Evolutionary conservation across 2,797 vertebrate species (phyloP), one percentile per base, ranked within the genome.

Genomic region (Schizopygopsis pylzovi): DNA sequence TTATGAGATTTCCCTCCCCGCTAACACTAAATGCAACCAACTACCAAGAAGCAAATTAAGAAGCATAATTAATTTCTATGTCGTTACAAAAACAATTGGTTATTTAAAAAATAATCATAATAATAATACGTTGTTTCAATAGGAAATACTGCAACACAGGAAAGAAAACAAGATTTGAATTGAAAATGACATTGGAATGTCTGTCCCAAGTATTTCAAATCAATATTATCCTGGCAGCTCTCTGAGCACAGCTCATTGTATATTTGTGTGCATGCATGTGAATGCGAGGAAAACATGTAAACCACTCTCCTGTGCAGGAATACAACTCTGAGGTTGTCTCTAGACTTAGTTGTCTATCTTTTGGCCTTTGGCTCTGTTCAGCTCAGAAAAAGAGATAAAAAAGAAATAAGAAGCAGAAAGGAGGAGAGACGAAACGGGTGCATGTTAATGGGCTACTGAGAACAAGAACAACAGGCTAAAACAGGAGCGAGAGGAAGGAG

Each of bases 381-480:
- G 76, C 39, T n/a, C 12, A 70, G 37, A 84, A 56, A 59, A 47
- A 79, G n/a, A 37, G 25, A 81, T 65, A 73, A 54, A 72, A 52
- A 84, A 39, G 20, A n/a, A 61, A 33, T 15, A 75, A 83, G 49
- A 45, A 52, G 80, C 22, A 1, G 43, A 68, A 22, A 61, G 37
- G 72, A 63, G 25, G 15, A 45, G 39, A n/a, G 41, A 72, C 12
- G 11, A n/a, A 77, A 72, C 65, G 59, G 59, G 37, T 41, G 47
- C 65, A 56, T 33, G 43, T 81, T 82, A 85, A 85, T 79, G 25
- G 37, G 45, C 72, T 37, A 33, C 54, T 67, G 68, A 61, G 20
- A 80, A 80, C 63, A 80, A 81, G 82, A 81, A 76, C 78, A 77
- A 63, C 33, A 82, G 37, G 67, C 67, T 65, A 87, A 85, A 85